These are phyloP conservation scores for Heliocidaris tuberculata DNA, from an alignment of 35 echinoderm and acorn worm genomes.

Conservation along the genomic window DNA sequence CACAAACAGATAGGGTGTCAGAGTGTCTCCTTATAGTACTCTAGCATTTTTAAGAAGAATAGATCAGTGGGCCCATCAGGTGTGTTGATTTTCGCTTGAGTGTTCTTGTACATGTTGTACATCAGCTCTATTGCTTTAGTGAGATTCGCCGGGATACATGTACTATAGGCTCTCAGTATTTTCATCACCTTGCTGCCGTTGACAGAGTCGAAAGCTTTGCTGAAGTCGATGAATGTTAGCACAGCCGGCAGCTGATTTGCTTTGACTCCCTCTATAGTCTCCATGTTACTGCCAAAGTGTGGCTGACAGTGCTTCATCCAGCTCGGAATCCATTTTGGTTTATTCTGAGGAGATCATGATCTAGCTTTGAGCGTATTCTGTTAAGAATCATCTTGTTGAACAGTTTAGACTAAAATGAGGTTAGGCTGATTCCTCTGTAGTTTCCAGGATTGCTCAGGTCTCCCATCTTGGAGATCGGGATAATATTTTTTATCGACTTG, in stretches of 20 bases:
- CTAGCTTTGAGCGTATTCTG: not conserved
- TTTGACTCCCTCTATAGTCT: too few species aligned
- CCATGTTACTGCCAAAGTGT: too few species aligned
- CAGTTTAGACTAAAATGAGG: not conserved
- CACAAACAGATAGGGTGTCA: conserved; percentile 50
- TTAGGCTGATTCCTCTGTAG: not conserved
- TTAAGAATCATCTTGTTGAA: conserved; percentile 3
- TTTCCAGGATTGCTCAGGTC: not conserved
- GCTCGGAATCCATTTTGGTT: not conserved
- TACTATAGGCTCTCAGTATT: conserved; percentile 55
- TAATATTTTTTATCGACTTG: not conserved
- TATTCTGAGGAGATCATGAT: not conserved
- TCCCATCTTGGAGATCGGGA: not conserved
- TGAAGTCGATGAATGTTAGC: conserved; percentile 59
- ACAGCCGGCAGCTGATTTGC: not conserved
- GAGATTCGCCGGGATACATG: too few species aligned
- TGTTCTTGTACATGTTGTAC: conserved; percentile 50
- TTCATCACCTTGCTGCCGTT: conserved; percentile 56
- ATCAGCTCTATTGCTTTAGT: conserved; percentile 43
- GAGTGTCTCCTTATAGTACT: conserved; percentile 57
- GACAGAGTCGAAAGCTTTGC: conserved; percentile 55
- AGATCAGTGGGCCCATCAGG: conserved; percentile 52
- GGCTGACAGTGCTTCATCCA: too few species aligned
- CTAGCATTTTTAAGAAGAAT: conserved; percentile 41
- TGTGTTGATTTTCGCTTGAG: conserved; percentile 3